Percentiles rank a stretch among this genome's conserved stretches.
Evolutionary conservation across 92 coral and sea anemone species (phyloP).

Genomic region (Nematostella vectensis): DNA sequence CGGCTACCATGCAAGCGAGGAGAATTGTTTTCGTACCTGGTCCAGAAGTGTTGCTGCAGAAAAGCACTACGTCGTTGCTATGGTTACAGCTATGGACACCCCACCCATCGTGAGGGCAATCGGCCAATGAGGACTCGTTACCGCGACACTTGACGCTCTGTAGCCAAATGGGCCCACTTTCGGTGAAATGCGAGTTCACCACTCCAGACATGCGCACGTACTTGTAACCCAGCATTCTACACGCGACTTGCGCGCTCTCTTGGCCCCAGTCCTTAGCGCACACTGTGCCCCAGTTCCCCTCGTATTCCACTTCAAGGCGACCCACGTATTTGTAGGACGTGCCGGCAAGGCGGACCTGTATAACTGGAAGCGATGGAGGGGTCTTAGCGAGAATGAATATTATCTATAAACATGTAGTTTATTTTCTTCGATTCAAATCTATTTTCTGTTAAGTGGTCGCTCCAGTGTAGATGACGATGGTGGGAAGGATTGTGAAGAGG

Average conservation of each 20-base stretch:
- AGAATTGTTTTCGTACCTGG: too few species aligned
- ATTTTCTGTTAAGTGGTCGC: too few species aligned
- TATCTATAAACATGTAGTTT: too few species aligned
- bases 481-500: too few species aligned
- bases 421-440: too few species aligned
- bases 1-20: too few species aligned
- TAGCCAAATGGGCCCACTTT: slow-evolving; percentile 8
- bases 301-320: slow-evolving; percentile 4
- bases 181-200: background rate
- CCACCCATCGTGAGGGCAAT: slow-evolving; percentile 2
- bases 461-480: too few species aligned
- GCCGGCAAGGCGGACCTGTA: slow-evolving; percentile 5
- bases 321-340: background rate
- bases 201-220: background rate
- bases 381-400: too few species aligned
- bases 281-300: background rate
- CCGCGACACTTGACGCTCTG: slow-evolving; percentile 5
- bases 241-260: slow-evolving; percentile 4
- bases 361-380: too few species aligned
- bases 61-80: slow-evolving; percentile 4
- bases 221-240: slow-evolving; percentile 2
- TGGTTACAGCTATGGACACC: slow-evolving; percentile 12
- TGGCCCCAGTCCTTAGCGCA: background rate
- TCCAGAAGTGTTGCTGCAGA: slow-evolving; percentile 1
- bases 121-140: background rate